phyloP scores from a whole-genome alignment of 2,797 vertebrate species.

The Chaetophractus vellerosus region DNA sequence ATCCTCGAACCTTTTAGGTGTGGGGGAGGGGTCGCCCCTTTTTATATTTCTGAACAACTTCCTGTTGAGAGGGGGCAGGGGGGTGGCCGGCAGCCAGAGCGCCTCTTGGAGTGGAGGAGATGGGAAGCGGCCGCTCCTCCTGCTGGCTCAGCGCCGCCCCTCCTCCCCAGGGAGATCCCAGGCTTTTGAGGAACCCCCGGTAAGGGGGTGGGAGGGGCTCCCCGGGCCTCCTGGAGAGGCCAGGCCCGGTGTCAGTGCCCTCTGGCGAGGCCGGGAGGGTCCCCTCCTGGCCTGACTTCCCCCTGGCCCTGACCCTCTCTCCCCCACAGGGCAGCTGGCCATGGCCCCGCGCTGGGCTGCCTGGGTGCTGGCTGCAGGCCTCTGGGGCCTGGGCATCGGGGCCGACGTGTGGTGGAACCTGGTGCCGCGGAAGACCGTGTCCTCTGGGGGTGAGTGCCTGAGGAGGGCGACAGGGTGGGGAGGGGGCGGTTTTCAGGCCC shows the following conservation, averaged over 20 bases:
- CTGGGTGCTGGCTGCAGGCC: constrained; percentile 79
- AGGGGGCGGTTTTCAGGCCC: neutral
- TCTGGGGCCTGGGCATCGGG: constrained; percentile 80
- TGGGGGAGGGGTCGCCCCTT: neutral
- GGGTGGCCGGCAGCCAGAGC: constrained; percentile 1
- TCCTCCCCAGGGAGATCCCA: neutral
- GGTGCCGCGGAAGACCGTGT: constrained; percentile 88
- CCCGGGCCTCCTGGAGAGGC: neutral
- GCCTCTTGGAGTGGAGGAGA: constrained; percentile 13
- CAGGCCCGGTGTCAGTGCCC: neutral
- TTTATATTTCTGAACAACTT: constrained; percentile 74
- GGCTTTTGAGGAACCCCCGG: neutral
- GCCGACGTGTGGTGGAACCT: constrained; percentile 87
- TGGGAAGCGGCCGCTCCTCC: neutral
- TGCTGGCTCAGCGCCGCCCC: constrained; percentile 48
- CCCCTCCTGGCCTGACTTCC: neutral
- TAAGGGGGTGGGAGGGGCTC: too few relatives aligned
- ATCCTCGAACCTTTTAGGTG: constrained; percentile 40
- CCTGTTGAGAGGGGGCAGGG: constrained; percentile 51
- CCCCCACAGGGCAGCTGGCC: constrained; percentile 73
- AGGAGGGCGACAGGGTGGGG: neutral
- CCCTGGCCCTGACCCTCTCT: constrained; percentile 68
- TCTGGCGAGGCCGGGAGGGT: neutral
- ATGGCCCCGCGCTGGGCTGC: constrained; percentile 83
- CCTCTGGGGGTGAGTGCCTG: constrained; percentile 87